Base-by-base conservation (phyloP, 2,888 invertebrate species). In the Adineta ricciae region DNA sequence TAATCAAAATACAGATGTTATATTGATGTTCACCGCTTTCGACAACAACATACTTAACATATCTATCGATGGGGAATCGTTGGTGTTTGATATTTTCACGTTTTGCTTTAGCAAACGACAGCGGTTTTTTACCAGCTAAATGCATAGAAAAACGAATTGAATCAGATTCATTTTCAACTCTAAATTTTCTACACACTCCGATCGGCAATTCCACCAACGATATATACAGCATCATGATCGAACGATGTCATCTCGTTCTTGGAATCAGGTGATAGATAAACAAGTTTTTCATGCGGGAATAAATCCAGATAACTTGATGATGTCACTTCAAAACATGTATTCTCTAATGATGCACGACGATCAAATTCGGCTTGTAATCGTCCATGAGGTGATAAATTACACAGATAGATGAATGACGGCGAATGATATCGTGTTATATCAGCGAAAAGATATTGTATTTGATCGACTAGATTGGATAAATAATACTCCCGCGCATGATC, bases 361-460 rank as follows among this genome's bases (percentile, higher is more conserved):
- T 2, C 11, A 32, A 78, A 78, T 78, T 41, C 78, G 1, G 41
- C 3, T n/a, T 41, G 41, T 41, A 78, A 41, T n/a, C 78, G 38
- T 41, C 78, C 78, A 24, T 41, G 41, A 1, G 0, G 24, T n/a
- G 41, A 14, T 41, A 78, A 14, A 78, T 78, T 78, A 78, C 41
- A 41, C 24, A 78, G 8, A 78, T 78, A 78, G 14, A 78, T 41
- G 41, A 78, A 78, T 41, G 78, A 78, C 14, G 78, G 78, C n/a
- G 78, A 78, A 78, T 78, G 78, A 32, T 41, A 78, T 9, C 41
- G 38, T 19, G 38, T 78, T 41, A 78, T 41, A 41, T 78, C 78
- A 38, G 78, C 78, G 41, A 41, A 78, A 41, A 78, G n/a, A 78
- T 78, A 78, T 78, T 78, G 78, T n/a, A 78, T 78, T 78, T 78